phyloP scores from a whole-genome alignment of 1,140 invertebrate genomes.

The Drosophila pseudoananassae region DNA sequence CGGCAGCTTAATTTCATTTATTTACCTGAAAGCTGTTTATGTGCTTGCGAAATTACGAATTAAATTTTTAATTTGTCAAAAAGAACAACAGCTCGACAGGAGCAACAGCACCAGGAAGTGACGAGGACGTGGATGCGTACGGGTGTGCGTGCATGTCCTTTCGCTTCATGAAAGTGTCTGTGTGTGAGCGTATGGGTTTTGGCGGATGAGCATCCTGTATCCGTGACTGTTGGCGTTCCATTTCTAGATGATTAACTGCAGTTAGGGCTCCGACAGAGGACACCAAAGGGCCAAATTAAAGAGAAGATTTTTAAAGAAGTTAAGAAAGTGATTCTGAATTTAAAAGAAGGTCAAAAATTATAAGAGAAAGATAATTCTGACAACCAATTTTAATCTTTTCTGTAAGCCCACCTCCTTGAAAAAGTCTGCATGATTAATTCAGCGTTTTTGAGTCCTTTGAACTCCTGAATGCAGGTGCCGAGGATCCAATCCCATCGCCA shows the following conservation, averaged over 20 bases:
- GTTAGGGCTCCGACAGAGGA: constrained; percentile 16
- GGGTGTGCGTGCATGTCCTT: not conserved
- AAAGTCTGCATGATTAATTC: constrained; percentile 67
- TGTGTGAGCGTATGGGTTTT: constrained; percentile 26
- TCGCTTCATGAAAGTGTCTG: no score
- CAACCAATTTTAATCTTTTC: no score
- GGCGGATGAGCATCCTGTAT: constrained; percentile 45
- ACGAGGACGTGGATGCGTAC: constrained; percentile 4
- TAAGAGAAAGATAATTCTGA: no score
- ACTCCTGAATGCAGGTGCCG: constrained; percentile 58
- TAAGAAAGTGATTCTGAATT: not conserved
- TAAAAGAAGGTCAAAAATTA: not conserved
- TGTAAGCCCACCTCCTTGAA: constrained; percentile 1
- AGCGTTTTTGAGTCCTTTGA: constrained; percentile 37
- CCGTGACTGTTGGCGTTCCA: constrained; percentile 52
- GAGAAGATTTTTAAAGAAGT: constrained; percentile 1
- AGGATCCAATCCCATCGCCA: constrained; percentile 8
- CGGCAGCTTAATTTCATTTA: constrained; percentile 76
- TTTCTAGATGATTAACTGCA: constrained; percentile 75
- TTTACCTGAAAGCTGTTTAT: constrained; percentile 78
- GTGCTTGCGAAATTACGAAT: constrained; percentile 76
- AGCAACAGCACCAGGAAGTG: constrained; percentile 14
- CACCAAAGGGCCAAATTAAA: constrained; percentile 11
- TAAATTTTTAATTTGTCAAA: constrained; percentile 80
- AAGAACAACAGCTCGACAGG: constrained; percentile 52